A percentile compares a stretch with the other conserved stretches of the same genome.
Evolutionary conservation across 2,113 vertebrate genomes (phyloP).

Genomic region (Heterochromis multidens): DNA sequence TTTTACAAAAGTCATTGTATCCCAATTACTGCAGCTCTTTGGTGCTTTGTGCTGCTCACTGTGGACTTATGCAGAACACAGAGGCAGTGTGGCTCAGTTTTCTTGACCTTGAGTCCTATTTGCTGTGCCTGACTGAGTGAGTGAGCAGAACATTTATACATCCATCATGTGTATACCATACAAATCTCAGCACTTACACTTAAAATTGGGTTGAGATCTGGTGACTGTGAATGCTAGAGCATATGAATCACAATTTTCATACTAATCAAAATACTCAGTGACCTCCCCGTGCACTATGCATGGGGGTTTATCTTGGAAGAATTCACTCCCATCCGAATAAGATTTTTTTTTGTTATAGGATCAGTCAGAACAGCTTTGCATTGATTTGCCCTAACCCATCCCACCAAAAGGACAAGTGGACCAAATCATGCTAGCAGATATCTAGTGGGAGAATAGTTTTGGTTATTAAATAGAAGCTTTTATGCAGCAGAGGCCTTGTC

Average conservation of each 20-base stretch:
- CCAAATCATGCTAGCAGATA: not conserved
- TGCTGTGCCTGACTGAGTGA: not conserved
- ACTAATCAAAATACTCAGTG: not conserved
- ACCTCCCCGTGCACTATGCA: not conserved
- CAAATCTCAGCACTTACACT: not conserved
- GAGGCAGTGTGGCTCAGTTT: not conserved
- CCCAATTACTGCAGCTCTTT: slow-evolving; percentile 20
- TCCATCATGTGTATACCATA: not conserved
- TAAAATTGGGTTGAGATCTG: not conserved
- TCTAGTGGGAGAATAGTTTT: not conserved
- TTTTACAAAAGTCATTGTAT: slow-evolving; percentile 18
- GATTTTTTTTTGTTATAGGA: not conserved
- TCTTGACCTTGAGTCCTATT: slow-evolving; percentile 45
- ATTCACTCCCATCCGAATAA: not conserved
- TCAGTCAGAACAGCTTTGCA: not conserved
- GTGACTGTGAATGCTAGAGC: not conserved
- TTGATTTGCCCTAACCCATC: not conserved
- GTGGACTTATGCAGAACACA: not conserved
- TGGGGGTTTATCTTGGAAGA: not conserved
- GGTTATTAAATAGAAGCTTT: slow-evolving; percentile 17
- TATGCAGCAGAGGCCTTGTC: slow-evolving; percentile 3
- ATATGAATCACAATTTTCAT: not conserved
- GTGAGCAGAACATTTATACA: not conserved
- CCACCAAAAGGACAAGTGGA: not conserved
- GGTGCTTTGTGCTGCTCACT: not conserved